Evolutionary conservation across 1,140 invertebrate species (phyloP).

Genomic region (Zaprionus nigranus): DNA sequence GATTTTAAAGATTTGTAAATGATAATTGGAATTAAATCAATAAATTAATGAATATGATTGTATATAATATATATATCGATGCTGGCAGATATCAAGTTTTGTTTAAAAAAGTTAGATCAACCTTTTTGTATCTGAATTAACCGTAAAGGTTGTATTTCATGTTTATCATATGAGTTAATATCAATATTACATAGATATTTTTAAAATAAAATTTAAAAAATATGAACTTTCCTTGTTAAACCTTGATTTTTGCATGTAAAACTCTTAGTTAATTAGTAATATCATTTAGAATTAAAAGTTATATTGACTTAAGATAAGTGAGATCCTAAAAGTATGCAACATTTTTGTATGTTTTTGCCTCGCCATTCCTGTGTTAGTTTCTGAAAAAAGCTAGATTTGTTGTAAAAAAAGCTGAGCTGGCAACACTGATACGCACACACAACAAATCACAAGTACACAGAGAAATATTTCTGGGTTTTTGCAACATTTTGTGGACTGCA

Average conservation of each 20-base stretch:
- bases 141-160: not conserved
- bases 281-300: not conserved
- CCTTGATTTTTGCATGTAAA: not conserved
- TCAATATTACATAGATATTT: not conserved
- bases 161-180: not conserved
- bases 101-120: not conserved
- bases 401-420: not conserved
- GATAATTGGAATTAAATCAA: not conserved
- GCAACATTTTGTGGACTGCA: slow-evolving; percentile 48
- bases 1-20: not conserved
- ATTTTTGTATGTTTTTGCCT: slow-evolving; percentile 22
- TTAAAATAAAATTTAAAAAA: no score
- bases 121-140: not conserved
- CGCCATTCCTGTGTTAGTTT: not conserved
- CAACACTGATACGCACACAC: slow-evolving; percentile 6
- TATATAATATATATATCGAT: slow-evolving; percentile 14
- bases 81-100: not conserved
- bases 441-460: slow-evolving; percentile 22
- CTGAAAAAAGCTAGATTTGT: no score
- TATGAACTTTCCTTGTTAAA: not conserved
- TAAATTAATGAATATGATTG: not conserved
- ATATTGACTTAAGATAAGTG: not conserved
- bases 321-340: slow-evolving; percentile 44
- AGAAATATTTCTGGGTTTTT: slow-evolving; percentile 58
- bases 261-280: not conserved